Conservation (phyloP, 2,888 invertebrate species). For the Cephus spinipes region DNA sequence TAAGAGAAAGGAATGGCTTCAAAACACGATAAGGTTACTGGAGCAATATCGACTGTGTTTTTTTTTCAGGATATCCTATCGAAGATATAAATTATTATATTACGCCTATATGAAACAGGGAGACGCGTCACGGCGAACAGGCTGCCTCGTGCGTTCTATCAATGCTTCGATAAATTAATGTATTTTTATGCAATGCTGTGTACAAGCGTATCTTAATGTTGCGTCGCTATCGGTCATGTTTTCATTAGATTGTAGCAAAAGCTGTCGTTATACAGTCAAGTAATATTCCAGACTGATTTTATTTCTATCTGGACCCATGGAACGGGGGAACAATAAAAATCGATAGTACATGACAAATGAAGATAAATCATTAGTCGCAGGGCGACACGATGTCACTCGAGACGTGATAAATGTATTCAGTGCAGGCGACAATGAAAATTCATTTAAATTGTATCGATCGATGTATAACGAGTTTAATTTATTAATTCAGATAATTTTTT, state of each 20-base stretch:
- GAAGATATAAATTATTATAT: conserved; percentile 27
- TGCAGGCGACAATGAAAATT: too few species aligned
- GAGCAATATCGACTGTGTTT: conserved; percentile 10
- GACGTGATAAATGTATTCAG: too few species aligned
- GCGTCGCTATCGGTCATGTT: conserved; percentile 22
- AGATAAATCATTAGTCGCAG: conserved; percentile 21
- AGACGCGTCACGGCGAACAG: background rate
- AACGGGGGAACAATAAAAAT: too few species aligned
- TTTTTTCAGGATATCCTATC: conserved; percentile 24
- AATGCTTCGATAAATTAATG: too few species aligned
- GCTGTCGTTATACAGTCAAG: conserved; percentile 26
- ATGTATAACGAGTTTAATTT: too few species aligned
- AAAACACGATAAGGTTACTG: conserved; percentile 10
- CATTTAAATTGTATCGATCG: too few species aligned
- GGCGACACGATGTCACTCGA: too few species aligned
- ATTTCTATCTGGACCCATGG: conserved; percentile 7
- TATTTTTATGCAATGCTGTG: conserved; percentile 1
- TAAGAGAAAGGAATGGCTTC: too few species aligned
- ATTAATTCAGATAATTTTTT: too few species aligned
- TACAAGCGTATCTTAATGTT: conserved; percentile 9
- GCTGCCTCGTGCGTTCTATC: too few species aligned
- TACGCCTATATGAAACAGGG: conserved; percentile 5
- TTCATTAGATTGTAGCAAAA: conserved; percentile 33
- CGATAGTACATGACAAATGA: conserved; percentile 25
- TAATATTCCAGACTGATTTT: conserved; percentile 32